Conservation (phyloP, 2,797 vertebrate genomes). For the Eupleurogrammus muticus region DNA sequence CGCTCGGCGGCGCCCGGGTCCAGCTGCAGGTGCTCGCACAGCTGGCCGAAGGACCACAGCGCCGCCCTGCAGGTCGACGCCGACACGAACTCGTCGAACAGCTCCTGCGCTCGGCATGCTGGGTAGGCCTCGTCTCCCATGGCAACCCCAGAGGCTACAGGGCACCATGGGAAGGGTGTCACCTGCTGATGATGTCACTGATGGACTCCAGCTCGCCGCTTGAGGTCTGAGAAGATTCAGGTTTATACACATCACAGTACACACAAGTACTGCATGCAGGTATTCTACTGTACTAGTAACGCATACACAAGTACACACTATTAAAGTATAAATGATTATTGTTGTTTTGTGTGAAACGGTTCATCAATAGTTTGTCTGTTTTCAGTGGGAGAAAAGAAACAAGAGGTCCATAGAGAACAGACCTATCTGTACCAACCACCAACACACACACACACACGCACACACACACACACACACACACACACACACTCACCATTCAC, state of each 20-base stretch:
- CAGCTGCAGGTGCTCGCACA: conserved; percentile 91
- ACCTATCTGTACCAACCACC: conserved; percentile 60
- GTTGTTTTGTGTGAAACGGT: too few species aligned
- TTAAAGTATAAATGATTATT: too few species aligned
- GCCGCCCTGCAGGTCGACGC: conserved; percentile 92
- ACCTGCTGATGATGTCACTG: conserved; percentile 47
- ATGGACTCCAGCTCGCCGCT: conserved; percentile 41
- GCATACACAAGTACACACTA: too few species aligned
- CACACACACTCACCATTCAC: background rate
- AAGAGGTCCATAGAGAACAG: conserved; percentile 49
- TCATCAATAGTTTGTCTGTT: too few species aligned
- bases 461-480: conserved; percentile 1
- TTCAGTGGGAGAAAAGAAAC: conserved; percentile 23
- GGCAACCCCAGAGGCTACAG: conserved; percentile 33
- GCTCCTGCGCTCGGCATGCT: conserved; percentile 84
- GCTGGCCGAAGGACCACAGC: conserved; percentile 90
- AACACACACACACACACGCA: too few species aligned
- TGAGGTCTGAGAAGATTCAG: conserved; percentile 1
- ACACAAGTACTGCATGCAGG: too few species aligned
- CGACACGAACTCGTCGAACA: conserved; percentile 94
- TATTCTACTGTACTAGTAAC: too few species aligned
- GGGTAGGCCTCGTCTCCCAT: conserved; percentile 77
- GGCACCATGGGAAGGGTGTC: conserved; percentile 45
- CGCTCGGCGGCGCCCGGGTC: conserved; percentile 71
- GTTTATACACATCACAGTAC: background rate